Evolutionary conservation across 2,113 vertebrate species (phyloP).

Genomic region (Setophaga kirtlandii): DNA sequence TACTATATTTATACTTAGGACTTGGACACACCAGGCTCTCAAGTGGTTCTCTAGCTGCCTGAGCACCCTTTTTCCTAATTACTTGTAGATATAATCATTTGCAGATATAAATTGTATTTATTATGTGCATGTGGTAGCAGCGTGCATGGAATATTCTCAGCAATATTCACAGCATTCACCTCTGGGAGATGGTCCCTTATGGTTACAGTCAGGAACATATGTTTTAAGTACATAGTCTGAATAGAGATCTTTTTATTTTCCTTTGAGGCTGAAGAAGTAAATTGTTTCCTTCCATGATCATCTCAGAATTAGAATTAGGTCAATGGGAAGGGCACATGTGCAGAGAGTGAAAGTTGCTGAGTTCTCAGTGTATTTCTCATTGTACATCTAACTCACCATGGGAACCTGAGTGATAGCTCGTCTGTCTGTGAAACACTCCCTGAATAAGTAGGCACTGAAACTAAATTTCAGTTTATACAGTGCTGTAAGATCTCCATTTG

Average conservation of each 20-base stretch:
- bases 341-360: background rate
- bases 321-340: background rate
- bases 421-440: background rate
- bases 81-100: background rate
- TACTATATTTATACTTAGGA: fast-evolving
- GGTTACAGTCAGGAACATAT: slow-evolving; percentile 3
- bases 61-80: background rate
- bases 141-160: background rate
- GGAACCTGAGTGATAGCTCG: background rate
- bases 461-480: background rate
- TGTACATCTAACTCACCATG: background rate
- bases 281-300: background rate
- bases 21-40: background rate
- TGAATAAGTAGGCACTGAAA: background rate
- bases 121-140: background rate
- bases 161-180: background rate
- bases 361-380: background rate
- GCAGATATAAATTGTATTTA: background rate
- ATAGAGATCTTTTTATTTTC: background rate
- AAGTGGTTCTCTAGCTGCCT: background rate
- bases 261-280: background rate
- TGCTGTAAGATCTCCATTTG: background rate
- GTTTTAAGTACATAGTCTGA: background rate
- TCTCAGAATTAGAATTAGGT: background rate
- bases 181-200: background rate